Conservation (phyloP, 2,888 invertebrate genomes). For the Rhamphomyia laevipes region DNA sequence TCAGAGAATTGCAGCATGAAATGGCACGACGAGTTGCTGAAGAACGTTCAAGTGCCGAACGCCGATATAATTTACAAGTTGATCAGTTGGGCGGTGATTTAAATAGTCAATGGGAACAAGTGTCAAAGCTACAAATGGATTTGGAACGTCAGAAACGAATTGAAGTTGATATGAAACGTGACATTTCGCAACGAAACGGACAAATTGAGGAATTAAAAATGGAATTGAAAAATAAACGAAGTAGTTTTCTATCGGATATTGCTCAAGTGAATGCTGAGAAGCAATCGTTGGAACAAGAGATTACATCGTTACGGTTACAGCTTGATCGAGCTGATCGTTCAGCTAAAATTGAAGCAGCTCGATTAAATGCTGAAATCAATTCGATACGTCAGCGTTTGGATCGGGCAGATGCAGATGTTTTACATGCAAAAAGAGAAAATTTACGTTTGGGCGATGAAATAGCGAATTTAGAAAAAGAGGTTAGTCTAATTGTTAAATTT, state of each 20-base stretch:
- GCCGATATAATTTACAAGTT: slow-evolving; percentile 60
- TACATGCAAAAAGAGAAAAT: slow-evolving; percentile 70
- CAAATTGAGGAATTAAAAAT: slow-evolving; percentile 68
- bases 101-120: slow-evolving; percentile 68
- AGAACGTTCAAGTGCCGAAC: slow-evolving; percentile 59
- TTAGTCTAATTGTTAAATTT: slow-evolving; percentile 25
- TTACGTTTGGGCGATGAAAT: slow-evolving; percentile 67
- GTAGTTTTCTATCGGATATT: slow-evolving; percentile 61
- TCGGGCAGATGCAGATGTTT: slow-evolving; percentile 66
- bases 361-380: slow-evolving; percentile 61
- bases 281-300: slow-evolving; percentile 66
- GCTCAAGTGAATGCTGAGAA: slow-evolving; percentile 66
- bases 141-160: slow-evolving; percentile 67
- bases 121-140: slow-evolving; percentile 64
- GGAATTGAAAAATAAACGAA: slow-evolving; percentile 61
- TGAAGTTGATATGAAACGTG: slow-evolving; percentile 64
- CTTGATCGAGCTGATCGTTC: slow-evolving; percentile 64
- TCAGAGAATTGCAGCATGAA: slow-evolving; percentile 64
- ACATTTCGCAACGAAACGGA: slow-evolving; percentile 59
- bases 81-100: slow-evolving; percentile 70
- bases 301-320: slow-evolving; percentile 54
- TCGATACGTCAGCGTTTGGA: slow-evolving; percentile 64
- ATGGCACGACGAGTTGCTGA: slow-evolving; percentile 58
- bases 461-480: slow-evolving; percentile 70
- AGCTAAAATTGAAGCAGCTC: slow-evolving; percentile 59